Percentiles rank a stretch among this genome's conserved stretches.
phyloP scores from a whole-genome alignment of 2,113 vertebrate species.

The Chaenocephalus aceratus region DNA sequence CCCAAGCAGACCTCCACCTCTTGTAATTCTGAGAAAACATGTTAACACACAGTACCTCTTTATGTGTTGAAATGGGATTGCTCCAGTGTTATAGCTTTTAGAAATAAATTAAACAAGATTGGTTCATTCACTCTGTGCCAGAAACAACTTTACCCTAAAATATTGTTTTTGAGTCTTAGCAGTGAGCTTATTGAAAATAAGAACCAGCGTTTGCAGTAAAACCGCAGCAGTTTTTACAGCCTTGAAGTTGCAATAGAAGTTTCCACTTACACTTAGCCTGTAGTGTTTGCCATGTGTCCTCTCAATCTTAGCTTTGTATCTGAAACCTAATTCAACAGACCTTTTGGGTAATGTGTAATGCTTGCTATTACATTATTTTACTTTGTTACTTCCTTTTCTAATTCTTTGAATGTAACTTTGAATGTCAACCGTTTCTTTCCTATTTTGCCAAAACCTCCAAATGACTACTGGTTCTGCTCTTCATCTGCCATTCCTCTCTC shows the following conservation, averaged over 20 bases:
- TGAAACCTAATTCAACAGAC: not conserved
- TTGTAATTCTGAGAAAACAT: constrained; percentile 69
- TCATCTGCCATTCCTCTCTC: constrained; percentile 20
- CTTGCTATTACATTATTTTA: not conserved
- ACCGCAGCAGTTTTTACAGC: constrained; percentile 3
- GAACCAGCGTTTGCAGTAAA: constrained; percentile 1
- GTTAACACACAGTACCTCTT: constrained; percentile 56
- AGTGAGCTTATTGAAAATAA: constrained; percentile 35
- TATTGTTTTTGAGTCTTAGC: constrained; percentile 25
- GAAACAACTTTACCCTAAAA: constrained; percentile 40
- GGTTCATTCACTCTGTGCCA: constrained; percentile 28
- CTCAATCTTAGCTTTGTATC: not conserved
- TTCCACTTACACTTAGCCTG: not conserved
- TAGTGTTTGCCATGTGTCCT: not conserved
- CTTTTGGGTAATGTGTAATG: not conserved
- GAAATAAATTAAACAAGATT: constrained; percentile 40
- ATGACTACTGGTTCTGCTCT: constrained; percentile 22
- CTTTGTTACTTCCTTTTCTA: not conserved
- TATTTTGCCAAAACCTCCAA: constrained; percentile 18
- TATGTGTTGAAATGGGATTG: constrained; percentile 54
- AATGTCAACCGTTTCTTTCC: constrained; percentile 3
- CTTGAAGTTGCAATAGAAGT: not conserved
- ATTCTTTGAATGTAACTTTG: not conserved
- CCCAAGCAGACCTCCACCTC: constrained; percentile 60
- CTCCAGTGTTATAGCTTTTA: constrained; percentile 19